phyloP scores from a whole-genome alignment of 2,888 invertebrate genomes.

The Catocala sponsa region DNA sequence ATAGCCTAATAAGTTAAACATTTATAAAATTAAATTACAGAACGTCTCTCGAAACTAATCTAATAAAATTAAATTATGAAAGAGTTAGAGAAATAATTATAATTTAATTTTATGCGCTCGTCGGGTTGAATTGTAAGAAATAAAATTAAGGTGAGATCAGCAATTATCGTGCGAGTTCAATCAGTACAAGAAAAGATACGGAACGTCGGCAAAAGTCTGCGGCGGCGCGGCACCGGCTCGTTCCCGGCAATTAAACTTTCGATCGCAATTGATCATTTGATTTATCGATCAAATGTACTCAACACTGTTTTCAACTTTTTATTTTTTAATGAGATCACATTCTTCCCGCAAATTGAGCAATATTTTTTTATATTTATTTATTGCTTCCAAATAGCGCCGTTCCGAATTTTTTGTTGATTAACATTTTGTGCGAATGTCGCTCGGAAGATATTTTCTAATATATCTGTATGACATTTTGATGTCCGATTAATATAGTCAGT shows the following conservation, averaged over 20 bases:
- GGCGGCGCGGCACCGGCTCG: slow-evolving; percentile 48
- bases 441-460: too few relatives aligned
- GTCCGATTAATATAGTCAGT: too few relatives aligned
- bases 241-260: slow-evolving; percentile 53
- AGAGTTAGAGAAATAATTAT: neutral
- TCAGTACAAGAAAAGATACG: slow-evolving; percentile 53
- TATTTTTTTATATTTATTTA: slow-evolving; percentile 28
- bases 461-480: too few relatives aligned
- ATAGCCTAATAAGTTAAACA: too few relatives aligned
- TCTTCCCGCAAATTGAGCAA: slow-evolving; percentile 36
- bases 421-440: neutral
- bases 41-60: too few relatives aligned
- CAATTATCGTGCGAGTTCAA: slow-evolving; percentile 57
- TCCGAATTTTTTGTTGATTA: slow-evolving; percentile 13
- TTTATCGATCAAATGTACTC: slow-evolving; percentile 52
- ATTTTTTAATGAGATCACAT: slow-evolving; percentile 60
- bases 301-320: slow-evolving; percentile 56
- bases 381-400: slow-evolving; percentile 18
- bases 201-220: slow-evolving; percentile 49
- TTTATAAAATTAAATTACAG: neutral
- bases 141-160: slow-evolving; percentile 56
- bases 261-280: slow-evolving; percentile 58
- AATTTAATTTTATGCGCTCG: neutral
- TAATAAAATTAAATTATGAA: neutral
- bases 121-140: slow-evolving; percentile 7